Evolutionary conservation across 2,113 vertebrate genomes (phyloP).

Genomic region (Carassius auratus): DNA sequence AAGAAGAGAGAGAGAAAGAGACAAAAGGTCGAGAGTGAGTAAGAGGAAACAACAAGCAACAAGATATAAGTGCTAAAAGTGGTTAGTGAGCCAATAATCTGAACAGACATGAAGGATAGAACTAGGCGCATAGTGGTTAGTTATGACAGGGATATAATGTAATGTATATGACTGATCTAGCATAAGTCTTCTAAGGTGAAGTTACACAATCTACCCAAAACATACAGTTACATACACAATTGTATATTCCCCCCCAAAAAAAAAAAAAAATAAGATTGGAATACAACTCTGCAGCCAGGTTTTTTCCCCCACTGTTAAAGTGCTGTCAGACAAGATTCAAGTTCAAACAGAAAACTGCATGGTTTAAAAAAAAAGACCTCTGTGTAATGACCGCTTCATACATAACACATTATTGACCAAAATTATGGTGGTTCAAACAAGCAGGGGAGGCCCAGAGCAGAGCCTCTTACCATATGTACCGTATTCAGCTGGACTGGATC

Average conservation of each 20-base stretch:
- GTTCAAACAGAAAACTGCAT: no score
- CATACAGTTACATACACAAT: not conserved
- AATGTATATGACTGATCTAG: not conserved
- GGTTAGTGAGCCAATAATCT: constrained; percentile 61
- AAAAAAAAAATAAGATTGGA: not conserved
- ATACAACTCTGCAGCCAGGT: no score
- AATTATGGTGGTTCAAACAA: constrained; percentile 29
- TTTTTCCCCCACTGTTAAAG: no score
- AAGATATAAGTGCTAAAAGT: constrained; percentile 73
- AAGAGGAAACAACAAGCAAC: constrained; percentile 73
- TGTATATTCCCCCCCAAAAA: not conserved
- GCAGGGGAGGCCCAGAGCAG: constrained; percentile 29
- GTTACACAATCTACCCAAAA: not conserved
- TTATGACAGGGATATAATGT: not conserved
- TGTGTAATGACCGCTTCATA: no score
- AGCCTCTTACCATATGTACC: constrained; percentile 86
- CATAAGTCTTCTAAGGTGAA: not conserved
- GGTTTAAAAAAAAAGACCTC: no score
- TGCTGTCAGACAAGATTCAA: no score
- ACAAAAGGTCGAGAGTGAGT: constrained; percentile 75
- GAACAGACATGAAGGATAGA: constrained; percentile 17
- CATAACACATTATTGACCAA: no score
- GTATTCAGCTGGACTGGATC: constrained; percentile 91
- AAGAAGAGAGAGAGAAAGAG: constrained; percentile 51
- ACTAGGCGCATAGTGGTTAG: not conserved